These are phyloP conservation scores for Dicerorhinus sumatrensis DNA, from an alignment of 2,113 vertebrate genomes.

Conservation along the genomic window DNA sequence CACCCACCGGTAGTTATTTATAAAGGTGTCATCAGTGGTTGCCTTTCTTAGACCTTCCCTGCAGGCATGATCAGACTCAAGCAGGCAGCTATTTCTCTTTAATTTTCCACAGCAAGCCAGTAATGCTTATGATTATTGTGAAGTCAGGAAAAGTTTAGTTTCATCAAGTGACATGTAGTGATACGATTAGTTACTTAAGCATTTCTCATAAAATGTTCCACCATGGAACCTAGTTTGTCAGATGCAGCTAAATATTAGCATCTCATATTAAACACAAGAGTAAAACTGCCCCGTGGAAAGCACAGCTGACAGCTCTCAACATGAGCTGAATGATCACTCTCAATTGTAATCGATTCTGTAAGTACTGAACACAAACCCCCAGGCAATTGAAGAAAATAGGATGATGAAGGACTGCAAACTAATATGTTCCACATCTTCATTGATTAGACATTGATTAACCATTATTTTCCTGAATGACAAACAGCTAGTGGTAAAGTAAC, in stretches of 20 bases:
- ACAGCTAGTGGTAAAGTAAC: constrained; percentile 92
- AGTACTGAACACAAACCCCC: constrained; percentile 91
- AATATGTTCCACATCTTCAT: constrained; percentile 93
- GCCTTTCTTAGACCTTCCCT: constrained; percentile 86
- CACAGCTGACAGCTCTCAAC: constrained; percentile 91
- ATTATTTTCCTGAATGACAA: constrained; percentile 93
- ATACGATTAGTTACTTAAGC: constrained; percentile 89
- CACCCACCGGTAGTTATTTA: constrained; percentile 81
- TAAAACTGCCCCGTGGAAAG: constrained; percentile 85
- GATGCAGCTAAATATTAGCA: constrained; percentile 87
- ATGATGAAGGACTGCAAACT: constrained; percentile 93
- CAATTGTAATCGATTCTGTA: constrained; percentile 93
- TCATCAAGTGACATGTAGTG: constrained; percentile 89
- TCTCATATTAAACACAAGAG: constrained; percentile 85
- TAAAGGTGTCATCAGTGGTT: constrained; percentile 86
- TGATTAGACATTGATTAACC: constrained; percentile 94
- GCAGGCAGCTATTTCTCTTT: constrained; percentile 89
- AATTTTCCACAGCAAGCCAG: constrained; percentile 89
- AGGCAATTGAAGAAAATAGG: constrained; percentile 92
- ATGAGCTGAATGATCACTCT: constrained; percentile 93
- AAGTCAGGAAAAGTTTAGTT: constrained; percentile 91
- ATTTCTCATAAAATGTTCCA: constrained; percentile 85
- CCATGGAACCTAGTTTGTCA: constrained; percentile 84
- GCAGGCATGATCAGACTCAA: constrained; percentile 89
- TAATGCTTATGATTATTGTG: constrained; percentile 91